Conservation (phyloP, 2,888 invertebrate species). For the Erebia aethiops region DNA sequence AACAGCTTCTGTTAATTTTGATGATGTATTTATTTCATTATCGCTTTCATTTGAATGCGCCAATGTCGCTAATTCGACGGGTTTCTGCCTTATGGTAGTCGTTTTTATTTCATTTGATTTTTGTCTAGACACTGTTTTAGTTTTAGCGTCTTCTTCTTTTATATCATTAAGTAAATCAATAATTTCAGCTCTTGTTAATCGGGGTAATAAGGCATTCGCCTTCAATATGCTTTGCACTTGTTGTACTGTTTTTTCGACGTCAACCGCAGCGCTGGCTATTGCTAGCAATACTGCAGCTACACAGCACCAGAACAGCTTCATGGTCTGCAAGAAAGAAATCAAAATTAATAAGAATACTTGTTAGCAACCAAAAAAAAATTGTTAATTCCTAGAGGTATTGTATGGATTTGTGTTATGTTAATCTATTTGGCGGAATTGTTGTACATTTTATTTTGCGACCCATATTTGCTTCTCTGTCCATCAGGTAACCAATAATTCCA, state of each 20-base stretch:
- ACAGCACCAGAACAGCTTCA: constrained; percentile 67
- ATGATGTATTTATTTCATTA: constrained; percentile 51
- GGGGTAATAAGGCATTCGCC: constrained; percentile 84
- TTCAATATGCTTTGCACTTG: constrained; percentile 86
- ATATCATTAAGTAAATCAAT: constrained; percentile 86
- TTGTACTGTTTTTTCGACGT: constrained; percentile 84
- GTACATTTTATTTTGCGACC: neutral
- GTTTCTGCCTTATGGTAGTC: constrained; percentile 43
- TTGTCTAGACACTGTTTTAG: constrained; percentile 53
- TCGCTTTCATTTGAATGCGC: constrained; percentile 51
- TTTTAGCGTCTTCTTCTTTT: constrained; percentile 77
- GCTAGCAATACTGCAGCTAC: constrained; percentile 52
- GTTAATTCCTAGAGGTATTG: too few relatives aligned
- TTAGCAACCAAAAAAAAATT: neutral
- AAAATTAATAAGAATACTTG: neutral
- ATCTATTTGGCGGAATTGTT: neutral
- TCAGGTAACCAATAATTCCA: neutral
- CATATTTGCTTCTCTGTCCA: neutral
- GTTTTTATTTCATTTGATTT: constrained; percentile 45
- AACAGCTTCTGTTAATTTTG: constrained; percentile 10
- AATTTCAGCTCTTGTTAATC: constrained; percentile 85
- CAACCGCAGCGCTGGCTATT: constrained; percentile 59
- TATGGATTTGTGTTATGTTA: too few relatives aligned
- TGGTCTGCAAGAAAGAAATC: constrained; percentile 58
- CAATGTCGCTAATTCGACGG: constrained; percentile 37